Base-by-base conservation (phyloP, 2,888 invertebrate species). In the Epirrhoe alternata region DNA sequence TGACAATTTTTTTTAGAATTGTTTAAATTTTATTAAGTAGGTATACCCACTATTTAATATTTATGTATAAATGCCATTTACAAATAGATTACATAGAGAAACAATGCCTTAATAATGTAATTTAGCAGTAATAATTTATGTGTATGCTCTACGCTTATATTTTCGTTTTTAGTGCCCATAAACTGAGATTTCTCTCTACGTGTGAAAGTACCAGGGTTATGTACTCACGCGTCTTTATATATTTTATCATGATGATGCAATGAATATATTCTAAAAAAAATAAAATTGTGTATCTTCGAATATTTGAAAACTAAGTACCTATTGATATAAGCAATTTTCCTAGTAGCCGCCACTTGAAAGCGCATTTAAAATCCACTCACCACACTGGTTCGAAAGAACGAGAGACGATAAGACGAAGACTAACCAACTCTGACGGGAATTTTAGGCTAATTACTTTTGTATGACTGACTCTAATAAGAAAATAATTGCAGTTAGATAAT, bases 151-250 rank as follows among this genome's bases (percentile, higher is more conserved):
- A 50, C 10, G 33, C 8, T 45, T 42, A 17, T 47, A 56, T 55
- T 54, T 50, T 51, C 59, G 16, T 60, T 65, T 55, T 31, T 52
- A 56, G 60, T 45, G 59, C 12, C 50, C 53, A 54, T 68, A 68
- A 68, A 61, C 30, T 31, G 6, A 24, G 60, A 49, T 68, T 68
- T 68, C 67, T 50, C 47, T 49, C 50, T 63, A 63, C 57, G 47
- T 64, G 67, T 68, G 67, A 68, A 68, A 68, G 67, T 63, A 24
- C 42, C 31, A 12, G 64, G 61, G 67, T 63, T n/a, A 12, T 24
- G 16, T 30, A 58, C 50, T 50, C 47, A 58, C 31, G 52, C 17
- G 51, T 42, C 16, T 47, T 47, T 3, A 24, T 24, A 24, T 24
- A 24, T 24, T 24, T 24, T 24, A 3, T 24, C 24, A 24, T 24